Percentiles rank a stretch among this genome's conserved stretches.
phyloP scores from a whole-genome alignment of 2,888 invertebrate genomes.

The Acronicta leporina region DNA sequence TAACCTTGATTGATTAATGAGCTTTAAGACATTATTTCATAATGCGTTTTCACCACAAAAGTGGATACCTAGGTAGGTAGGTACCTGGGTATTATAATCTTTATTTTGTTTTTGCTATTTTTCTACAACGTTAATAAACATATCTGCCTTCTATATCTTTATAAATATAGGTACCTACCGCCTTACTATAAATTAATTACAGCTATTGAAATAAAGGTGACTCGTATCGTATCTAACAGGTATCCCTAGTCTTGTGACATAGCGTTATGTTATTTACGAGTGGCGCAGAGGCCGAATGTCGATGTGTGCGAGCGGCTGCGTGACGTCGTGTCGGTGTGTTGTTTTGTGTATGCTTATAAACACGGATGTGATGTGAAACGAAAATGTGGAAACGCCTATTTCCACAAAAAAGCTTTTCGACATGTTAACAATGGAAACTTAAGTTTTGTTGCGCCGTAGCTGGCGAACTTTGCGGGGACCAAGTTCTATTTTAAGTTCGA shows the following conservation, averaged over 20 bases:
- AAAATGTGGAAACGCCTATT: constrained; percentile 61
- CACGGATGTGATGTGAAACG: constrained; percentile 73
- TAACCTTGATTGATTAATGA: constrained; percentile 55
- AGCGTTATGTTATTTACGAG: constrained; percentile 66
- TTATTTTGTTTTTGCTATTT: not conserved
- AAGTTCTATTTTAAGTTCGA: constrained; percentile 78
- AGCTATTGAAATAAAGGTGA: constrained; percentile 44
- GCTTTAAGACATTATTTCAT: constrained; percentile 33
- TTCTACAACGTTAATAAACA: not conserved
- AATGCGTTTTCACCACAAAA: too few species aligned
- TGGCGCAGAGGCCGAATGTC: constrained; percentile 77
- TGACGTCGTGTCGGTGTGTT: constrained; percentile 82
- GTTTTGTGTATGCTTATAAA: constrained; percentile 76
- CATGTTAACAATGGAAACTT: constrained; percentile 19
- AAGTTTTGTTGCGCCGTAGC: constrained; percentile 39
- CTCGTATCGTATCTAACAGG: constrained; percentile 48
- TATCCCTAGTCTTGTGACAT: constrained; percentile 63
- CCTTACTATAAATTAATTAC: constrained; percentile 18
- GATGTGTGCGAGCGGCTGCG: constrained; percentile 72
- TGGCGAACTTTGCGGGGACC: constrained; percentile 71
- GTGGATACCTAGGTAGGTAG: not conserved
- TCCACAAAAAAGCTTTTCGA: constrained; percentile 47
- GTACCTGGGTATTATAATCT: too few species aligned
- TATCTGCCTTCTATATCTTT: too few species aligned
- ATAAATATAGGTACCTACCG: not conserved